These are phyloP conservation scores for Sphinx pinastri DNA, from an alignment of 2,888 invertebrate species.

Conservation along the genomic window DNA sequence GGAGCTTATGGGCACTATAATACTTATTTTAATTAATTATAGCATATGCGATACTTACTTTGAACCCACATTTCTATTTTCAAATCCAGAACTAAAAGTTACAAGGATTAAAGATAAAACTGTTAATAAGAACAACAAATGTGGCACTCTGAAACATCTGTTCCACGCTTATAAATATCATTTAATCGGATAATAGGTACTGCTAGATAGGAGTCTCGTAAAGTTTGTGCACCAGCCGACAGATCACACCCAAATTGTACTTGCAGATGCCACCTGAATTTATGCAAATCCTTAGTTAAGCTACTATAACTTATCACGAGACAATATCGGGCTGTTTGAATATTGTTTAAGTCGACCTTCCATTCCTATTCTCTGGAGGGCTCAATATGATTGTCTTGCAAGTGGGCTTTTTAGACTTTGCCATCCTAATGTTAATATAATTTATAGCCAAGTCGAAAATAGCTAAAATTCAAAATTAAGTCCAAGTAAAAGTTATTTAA, in stretches of 20 bases:
- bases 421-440: background rate
- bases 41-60: too few relatives aligned
- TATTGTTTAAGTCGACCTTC: slow-evolving; percentile 28
- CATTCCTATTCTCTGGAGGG: slow-evolving; percentile 30
- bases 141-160: background rate
- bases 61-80: too few relatives aligned
- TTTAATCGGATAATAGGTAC: slow-evolving; percentile 26
- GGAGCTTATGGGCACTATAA: too few relatives aligned
- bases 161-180: slow-evolving; percentile 6
- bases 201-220: slow-evolving; percentile 27
- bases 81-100: background rate
- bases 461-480: too few relatives aligned
- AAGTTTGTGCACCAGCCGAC: slow-evolving; percentile 41
- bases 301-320: slow-evolving; percentile 50
- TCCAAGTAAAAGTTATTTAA: background rate
- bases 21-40: too few relatives aligned
- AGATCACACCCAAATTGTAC: slow-evolving; percentile 56
- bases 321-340: slow-evolving; percentile 45
- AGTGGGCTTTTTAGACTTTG: background rate
- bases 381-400: slow-evolving; percentile 29
- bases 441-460: background rate
- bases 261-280: slow-evolving; percentile 63
- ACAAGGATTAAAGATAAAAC: background rate
- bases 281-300: slow-evolving; percentile 58
- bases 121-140: background rate